Evolutionary conservation across 2,797 vertebrate genomes (phyloP).

Genomic region (Glossophaga mutica): DNA sequence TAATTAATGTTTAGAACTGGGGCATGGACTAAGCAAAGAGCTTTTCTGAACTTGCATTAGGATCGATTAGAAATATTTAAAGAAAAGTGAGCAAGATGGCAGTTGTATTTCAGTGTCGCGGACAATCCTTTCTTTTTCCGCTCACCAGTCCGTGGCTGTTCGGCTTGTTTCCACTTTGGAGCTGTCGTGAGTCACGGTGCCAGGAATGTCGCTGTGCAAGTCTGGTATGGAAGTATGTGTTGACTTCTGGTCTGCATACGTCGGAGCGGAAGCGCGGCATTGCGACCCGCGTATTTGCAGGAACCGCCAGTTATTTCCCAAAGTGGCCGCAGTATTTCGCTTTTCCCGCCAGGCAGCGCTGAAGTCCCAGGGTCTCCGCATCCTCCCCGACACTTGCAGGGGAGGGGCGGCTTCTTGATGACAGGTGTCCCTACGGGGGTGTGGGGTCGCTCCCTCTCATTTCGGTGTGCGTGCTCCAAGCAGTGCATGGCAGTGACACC

Average conservation of each 20-base stretch:
- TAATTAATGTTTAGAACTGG: slow-evolving; percentile 30
- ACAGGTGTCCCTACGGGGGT: not conserved
- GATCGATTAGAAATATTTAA: not conserved
- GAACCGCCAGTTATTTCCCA: not conserved
- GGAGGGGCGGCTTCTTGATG: not conserved
- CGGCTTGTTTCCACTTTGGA: not conserved
- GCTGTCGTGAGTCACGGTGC: not conserved
- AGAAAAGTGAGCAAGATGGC: not conserved
- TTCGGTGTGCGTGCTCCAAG: not conserved
- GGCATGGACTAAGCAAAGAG: not conserved
- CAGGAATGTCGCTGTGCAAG: not conserved
- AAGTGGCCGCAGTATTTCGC: not conserved
- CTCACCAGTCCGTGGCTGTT: not conserved
- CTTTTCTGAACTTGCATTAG: not conserved
- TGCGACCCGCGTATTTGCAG: not conserved
- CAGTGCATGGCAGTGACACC: not conserved
- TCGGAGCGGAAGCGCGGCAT: not conserved
- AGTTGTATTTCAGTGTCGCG: not conserved
- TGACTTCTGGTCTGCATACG: not conserved
- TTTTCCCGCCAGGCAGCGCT: not conserved
- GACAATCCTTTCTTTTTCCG: not conserved
- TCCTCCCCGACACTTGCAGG: not conserved
- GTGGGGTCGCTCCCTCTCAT: not conserved
- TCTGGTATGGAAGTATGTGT: not conserved
- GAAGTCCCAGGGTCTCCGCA: not conserved